These are phyloP conservation scores for Centropus bengalensis DNA, from an alignment of 2,113 vertebrate genomes.

Conservation along the genomic window DNA sequence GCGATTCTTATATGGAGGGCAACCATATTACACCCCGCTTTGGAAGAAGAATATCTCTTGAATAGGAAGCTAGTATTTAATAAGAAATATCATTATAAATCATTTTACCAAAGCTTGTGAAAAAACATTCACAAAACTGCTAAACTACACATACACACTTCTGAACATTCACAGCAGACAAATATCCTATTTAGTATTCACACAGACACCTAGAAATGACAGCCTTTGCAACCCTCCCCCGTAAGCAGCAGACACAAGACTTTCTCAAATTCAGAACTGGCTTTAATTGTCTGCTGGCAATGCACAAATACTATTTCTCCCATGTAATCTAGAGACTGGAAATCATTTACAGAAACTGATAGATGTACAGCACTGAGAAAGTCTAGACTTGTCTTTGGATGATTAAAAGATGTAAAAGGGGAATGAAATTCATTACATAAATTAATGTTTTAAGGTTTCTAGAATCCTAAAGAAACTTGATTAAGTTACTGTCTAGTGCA, in stretches of 20 bases:
- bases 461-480: neutral
- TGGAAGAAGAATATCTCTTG: neutral
- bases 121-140: neutral
- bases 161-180: neutral
- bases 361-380: neutral
- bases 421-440: neutral
- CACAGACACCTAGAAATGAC: neutral
- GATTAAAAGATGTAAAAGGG: neutral
- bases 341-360: neutral
- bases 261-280: neutral
- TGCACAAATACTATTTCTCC: neutral
- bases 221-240: neutral
- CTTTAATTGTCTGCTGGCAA: neutral
- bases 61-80: slow-evolving; percentile 19
- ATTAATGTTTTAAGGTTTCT: neutral
- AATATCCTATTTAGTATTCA: slow-evolving; percentile 2
- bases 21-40: neutral
- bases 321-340: neutral
- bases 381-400: neutral
- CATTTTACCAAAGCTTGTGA: neutral
- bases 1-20: neutral
- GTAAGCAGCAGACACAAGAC: neutral
- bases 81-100: slow-evolving; percentile 25
- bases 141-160: neutral
- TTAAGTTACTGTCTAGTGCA: neutral